A percentile compares a stretch with the other conserved stretches of the same genome.
phyloP scores from a whole-genome alignment of 2,113 vertebrate genomes.

The Dasyprocta punctata region DNA sequence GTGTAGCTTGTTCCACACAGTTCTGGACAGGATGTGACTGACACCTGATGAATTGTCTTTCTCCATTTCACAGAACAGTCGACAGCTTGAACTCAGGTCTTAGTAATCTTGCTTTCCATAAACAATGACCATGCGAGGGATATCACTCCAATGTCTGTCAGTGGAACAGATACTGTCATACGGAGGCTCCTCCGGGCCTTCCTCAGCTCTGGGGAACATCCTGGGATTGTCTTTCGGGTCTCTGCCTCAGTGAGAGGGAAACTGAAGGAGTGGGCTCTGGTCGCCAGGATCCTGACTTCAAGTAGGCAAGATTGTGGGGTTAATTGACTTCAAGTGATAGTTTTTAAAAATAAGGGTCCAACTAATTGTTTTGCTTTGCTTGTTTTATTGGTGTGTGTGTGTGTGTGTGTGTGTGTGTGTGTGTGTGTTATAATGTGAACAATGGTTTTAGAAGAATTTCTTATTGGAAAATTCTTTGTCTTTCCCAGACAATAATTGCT shows the following conservation, averaged over 20 bases:
- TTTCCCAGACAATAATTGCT: not conserved
- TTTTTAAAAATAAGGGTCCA: not conserved
- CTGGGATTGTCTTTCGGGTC: not conserved
- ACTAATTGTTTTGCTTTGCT: not conserved
- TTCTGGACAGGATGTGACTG: not conserved
- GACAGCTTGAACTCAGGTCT: not conserved
- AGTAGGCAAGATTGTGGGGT: not conserved
- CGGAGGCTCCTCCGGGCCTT: not conserved
- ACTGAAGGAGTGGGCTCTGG: not conserved
- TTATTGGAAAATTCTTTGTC: not conserved
- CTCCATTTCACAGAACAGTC: not conserved
- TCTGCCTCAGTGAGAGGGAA: not conserved
- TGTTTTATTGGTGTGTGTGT: not conserved
- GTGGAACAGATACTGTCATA: not conserved
- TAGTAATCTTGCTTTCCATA: not conserved
- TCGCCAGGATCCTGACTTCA: not conserved
- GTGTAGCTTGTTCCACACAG: not conserved
- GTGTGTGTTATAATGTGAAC: not conserved
- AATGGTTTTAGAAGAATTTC: not conserved
- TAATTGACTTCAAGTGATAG: not conserved
- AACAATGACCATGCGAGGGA: not conserved
- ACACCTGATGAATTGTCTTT: not conserved
- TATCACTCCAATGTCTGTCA: not conserved
- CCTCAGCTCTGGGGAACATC: not conserved
- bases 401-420: not conserved